phyloP scores from a whole-genome alignment of 2,797 vertebrate genomes.

The Gobionotothen gibberifrons region DNA sequence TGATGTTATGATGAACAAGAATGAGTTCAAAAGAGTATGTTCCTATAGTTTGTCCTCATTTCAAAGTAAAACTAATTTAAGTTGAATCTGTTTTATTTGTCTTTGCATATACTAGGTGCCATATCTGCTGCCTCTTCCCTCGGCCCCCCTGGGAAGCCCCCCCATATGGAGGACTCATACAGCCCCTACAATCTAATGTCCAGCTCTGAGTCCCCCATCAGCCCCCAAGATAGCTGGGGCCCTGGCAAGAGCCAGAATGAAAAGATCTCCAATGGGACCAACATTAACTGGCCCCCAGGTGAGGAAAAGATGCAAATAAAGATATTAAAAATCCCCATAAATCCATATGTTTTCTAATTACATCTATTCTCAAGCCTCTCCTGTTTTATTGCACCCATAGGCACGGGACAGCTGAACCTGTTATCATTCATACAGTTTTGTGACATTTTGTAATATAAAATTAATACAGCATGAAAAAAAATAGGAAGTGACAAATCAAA shows the following conservation, averaged over 20 bases:
- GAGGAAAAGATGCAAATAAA: slow-evolving; percentile 17
- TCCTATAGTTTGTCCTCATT: background rate
- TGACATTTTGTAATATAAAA: background rate
- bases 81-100: slow-evolving; percentile 5
- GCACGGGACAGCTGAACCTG: background rate
- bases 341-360: background rate
- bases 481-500: background rate
- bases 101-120: slow-evolving; percentile 84
- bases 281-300: slow-evolving; percentile 99
- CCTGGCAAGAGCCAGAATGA: slow-evolving; percentile 95
- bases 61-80: background rate
- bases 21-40: background rate
- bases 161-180: slow-evolving; percentile 94
- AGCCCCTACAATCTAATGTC: slow-evolving; percentile 94
- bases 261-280: slow-evolving; percentile 97
- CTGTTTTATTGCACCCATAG: background rate
- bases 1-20: background rate
- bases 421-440: background rate
- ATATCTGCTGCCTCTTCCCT: slow-evolving; percentile 93
- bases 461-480: background rate
- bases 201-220: slow-evolving; percentile 92
- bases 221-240: slow-evolving; percentile 95
- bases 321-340: background rate
- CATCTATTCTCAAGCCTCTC: background rate
- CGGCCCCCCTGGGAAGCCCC: slow-evolving; percentile 91